Conservation (phyloP, 2,888 invertebrate species). For the Lathronympha strigana region DNA sequence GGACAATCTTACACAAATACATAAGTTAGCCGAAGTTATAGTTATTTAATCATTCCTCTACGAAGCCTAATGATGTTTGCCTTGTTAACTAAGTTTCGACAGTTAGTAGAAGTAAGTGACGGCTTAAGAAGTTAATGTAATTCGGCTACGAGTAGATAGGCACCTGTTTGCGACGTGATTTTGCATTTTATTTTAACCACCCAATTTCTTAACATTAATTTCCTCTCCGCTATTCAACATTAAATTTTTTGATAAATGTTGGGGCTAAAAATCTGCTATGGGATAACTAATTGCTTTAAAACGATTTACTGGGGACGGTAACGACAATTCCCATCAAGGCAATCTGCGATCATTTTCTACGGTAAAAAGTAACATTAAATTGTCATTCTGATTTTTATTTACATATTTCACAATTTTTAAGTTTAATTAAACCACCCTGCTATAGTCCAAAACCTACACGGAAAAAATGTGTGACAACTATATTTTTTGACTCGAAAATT, state of each 20-base stretch:
- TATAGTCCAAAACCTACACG: too few relatives aligned
- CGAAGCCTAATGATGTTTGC: constrained; percentile 64
- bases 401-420: background rate
- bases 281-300: constrained; percentile 9
- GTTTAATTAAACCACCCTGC: too few relatives aligned
- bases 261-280: background rate
- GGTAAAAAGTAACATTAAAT: constrained; percentile 3
- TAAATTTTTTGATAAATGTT: constrained; percentile 7
- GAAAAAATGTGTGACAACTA: too few relatives aligned
- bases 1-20: constrained; percentile 46
- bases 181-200: constrained; percentile 42
- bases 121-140: constrained; percentile 56
- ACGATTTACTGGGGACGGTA: constrained; percentile 14
- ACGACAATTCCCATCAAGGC: constrained; percentile 14
- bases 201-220: background rate
- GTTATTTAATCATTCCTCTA: constrained; percentile 51
- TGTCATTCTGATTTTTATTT: background rate
- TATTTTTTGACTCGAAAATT: too few relatives aligned
- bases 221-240: background rate
- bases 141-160: constrained; percentile 54
- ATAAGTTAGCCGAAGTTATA: constrained; percentile 49
- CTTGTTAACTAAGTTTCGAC: constrained; percentile 66
- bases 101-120: constrained; percentile 58
- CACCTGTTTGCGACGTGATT: constrained; percentile 53
- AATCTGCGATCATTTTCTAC: constrained; percentile 15